These are phyloP conservation scores for Anthophora plumipes DNA, from an alignment of 2,888 invertebrate species.

Conservation along the genomic window DNA sequence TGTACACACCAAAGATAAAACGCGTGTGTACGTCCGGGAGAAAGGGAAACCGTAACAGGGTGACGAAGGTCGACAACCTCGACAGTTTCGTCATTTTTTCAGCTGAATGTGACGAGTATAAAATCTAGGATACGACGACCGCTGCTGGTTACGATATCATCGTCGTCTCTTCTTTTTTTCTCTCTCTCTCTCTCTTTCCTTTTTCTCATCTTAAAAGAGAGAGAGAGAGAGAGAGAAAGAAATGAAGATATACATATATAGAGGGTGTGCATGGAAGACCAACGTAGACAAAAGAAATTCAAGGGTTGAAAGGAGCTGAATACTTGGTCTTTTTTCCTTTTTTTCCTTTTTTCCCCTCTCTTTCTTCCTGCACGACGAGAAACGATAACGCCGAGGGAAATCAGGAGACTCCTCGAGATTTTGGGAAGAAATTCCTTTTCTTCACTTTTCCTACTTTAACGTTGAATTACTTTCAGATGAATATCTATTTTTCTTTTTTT, in stretches of 20 bases:
- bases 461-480: neutral
- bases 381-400: slow-evolving; percentile 6
- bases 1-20: slow-evolving; percentile 31
- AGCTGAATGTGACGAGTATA: slow-evolving; percentile 7
- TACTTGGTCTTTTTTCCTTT: neutral
- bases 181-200: too few species aligned
- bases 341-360: too few species aligned
- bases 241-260: too few species aligned
- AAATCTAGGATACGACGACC: slow-evolving; percentile 26
- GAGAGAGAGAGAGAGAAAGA: neutral
- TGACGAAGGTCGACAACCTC: slow-evolving; percentile 51
- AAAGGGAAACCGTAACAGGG: slow-evolving; percentile 12
- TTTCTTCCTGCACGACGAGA: neutral
- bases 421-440: neutral
- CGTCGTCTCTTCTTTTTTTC: neutral
- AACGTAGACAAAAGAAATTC: slow-evolving; percentile 15
- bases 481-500: too few species aligned
- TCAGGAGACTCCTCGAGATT: neutral
- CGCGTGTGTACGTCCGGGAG: neutral
- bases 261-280: neutral
- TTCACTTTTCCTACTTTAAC: neutral
- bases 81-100: slow-evolving; percentile 24
- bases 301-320: neutral
- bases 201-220: neutral
- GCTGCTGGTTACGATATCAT: slow-evolving; percentile 8